Percentiles rank a stretch among this genome's conserved stretches.
Evolutionary conservation across 2,797 vertebrate species (phyloP).

Genomic region (Halcyon smyrnensis): DNA sequence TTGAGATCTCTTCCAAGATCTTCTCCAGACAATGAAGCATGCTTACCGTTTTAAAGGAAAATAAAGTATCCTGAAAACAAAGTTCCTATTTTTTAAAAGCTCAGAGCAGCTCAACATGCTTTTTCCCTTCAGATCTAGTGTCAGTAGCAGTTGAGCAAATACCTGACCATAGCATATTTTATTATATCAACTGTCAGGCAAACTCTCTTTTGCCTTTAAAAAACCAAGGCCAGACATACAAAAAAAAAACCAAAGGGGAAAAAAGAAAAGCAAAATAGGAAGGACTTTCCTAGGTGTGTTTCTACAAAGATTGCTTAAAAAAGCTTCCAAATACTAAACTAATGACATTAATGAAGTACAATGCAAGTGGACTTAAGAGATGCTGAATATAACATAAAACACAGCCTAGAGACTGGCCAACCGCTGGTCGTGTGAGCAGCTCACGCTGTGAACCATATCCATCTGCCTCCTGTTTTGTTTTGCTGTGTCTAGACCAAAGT

Average conservation of each 20-base stretch:
- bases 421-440: neutral
- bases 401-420: neutral
- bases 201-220: neutral
- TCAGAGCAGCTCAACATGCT: neutral
- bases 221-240: fast-evolving
- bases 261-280: neutral
- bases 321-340: neutral
- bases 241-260: neutral
- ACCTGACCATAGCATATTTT: neutral
- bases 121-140: neutral
- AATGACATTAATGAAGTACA: neutral
- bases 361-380: neutral
- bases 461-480: neutral
- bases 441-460: neutral
- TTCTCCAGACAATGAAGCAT: neutral
- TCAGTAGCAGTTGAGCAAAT: neutral
- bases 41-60: neutral
- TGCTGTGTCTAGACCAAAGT: neutral
- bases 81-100: neutral
- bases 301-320: neutral
- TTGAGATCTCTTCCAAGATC: neutral
- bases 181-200: constrained; percentile 26
- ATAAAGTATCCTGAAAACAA: neutral
- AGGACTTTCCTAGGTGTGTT: neutral
- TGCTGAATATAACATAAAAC: neutral